A percentile compares a stretch with the other conserved stretches of the same genome.
These are phyloP conservation scores for Calliphora vicina DNA, from an alignment of 1,140 invertebrate genomes.

Conservation along the genomic window DNA sequence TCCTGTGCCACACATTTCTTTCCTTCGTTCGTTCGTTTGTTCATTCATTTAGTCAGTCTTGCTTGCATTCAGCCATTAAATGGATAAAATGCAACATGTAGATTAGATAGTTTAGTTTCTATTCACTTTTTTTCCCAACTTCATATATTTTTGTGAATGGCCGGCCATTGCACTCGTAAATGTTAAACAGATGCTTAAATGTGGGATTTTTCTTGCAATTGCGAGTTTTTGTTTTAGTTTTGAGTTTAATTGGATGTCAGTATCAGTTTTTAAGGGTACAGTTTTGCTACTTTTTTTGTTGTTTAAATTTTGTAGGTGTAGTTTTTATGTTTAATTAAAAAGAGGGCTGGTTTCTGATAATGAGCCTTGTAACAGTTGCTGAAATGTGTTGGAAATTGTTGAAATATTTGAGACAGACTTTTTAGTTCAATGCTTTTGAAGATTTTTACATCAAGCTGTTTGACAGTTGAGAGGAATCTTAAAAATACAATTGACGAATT, in stretches of 20 bases:
- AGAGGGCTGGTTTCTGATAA: neutral
- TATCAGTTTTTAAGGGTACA: neutral
- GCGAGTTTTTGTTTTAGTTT: neutral
- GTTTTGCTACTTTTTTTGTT: neutral
- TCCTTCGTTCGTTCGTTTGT: too few species aligned
- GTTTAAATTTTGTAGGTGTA: neutral
- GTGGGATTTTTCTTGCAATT: constrained; percentile 10
- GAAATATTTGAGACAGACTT: neutral
- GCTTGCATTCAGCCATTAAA: neutral
- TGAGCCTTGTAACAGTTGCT: constrained; percentile 27
- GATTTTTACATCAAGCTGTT: neutral
- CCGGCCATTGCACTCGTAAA: neutral
- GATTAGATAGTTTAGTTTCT: neutral
- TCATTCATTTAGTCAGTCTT: neutral
- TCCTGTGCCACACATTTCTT: neutral
- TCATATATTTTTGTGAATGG: neutral
- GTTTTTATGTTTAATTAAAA: neutral
- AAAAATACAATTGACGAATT: too few species aligned
- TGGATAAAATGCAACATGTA: neutral
- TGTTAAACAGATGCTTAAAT: constrained; percentile 15
- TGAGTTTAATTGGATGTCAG: neutral
- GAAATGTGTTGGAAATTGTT: constrained; percentile 6
- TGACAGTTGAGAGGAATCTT: too few species aligned
- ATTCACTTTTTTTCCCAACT: neutral
- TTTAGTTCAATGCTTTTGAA: neutral